These are phyloP conservation scores for Cuculus canorus DNA, from an alignment of 2,797 vertebrate genomes.

Conservation along the genomic window DNA sequence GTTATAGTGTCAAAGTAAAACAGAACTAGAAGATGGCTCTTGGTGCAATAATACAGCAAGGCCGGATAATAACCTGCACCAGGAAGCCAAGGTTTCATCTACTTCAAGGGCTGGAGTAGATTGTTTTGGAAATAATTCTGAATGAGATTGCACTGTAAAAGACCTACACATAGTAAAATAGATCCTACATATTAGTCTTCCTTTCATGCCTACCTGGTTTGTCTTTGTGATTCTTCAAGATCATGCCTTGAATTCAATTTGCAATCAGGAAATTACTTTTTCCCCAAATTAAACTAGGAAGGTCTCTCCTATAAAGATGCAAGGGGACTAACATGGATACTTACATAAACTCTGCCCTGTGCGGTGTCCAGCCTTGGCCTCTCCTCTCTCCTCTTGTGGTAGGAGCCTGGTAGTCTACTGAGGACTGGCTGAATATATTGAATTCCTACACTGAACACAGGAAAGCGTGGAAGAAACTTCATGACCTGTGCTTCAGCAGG, in stretches of 20 bases:
- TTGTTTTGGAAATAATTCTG: not conserved
- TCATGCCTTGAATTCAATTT: not conserved
- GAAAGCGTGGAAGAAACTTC: not conserved
- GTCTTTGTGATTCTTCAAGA: not conserved
- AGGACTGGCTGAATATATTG: not conserved
- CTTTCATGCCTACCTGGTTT: not conserved
- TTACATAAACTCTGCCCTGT: not conserved
- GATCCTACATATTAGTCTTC: not conserved
- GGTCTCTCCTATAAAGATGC: not conserved
- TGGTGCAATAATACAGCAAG: not conserved
- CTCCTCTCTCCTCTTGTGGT: not conserved
- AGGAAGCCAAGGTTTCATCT: not conserved
- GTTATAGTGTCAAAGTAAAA: not conserved
- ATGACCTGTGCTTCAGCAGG: not conserved
- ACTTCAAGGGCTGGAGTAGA: not conserved
- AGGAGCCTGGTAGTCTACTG: not conserved
- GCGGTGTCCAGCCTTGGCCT: not conserved
- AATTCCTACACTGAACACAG: not conserved
- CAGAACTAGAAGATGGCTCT: not conserved
- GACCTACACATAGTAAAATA: not conserved
- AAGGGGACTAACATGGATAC: not conserved
- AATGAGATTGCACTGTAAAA: not conserved
- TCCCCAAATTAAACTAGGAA: not conserved
- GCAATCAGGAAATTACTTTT: not conserved
- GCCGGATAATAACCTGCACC: not conserved